Conservation (phyloP, 2,888 invertebrate species). For the Cephus nigrinus region DNA sequence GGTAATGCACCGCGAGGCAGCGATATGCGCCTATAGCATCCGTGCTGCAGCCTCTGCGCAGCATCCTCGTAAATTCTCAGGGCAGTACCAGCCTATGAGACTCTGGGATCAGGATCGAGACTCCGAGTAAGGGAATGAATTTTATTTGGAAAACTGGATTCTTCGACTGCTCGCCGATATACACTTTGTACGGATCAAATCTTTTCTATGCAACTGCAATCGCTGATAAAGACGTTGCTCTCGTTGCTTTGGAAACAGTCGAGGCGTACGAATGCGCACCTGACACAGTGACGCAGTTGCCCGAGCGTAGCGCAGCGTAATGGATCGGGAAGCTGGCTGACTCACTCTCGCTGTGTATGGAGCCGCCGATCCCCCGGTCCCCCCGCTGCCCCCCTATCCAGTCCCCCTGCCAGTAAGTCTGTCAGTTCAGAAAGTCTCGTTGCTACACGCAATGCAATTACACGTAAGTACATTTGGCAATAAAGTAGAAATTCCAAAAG, state of each 20-base stretch:
- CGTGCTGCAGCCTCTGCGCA: background rate
- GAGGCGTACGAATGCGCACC: conserved; percentile 5
- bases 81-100: background rate
- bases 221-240: background rate
- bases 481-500: background rate
- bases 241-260: background rate
- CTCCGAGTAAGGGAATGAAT: background rate
- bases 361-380: conserved; percentile 36
- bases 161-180: too few species aligned
- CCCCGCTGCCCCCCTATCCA: background rate
- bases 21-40: background rate
- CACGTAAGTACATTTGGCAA: conserved; percentile 18
- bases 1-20: conserved; percentile 2
- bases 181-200: background rate
- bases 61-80: background rate
- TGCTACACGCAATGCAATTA: conserved; percentile 48
- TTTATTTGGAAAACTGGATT: background rate
- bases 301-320: background rate
- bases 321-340: conserved; percentile 23
- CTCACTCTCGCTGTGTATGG: conserved; percentile 46
- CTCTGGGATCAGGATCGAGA: background rate
- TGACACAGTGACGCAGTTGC: background rate
- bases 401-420: background rate
- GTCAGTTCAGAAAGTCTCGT: background rate
- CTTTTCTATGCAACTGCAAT: background rate